Conservation (phyloP, 2,888 invertebrate species). For the Chrysolina haemoptera region DNA sequence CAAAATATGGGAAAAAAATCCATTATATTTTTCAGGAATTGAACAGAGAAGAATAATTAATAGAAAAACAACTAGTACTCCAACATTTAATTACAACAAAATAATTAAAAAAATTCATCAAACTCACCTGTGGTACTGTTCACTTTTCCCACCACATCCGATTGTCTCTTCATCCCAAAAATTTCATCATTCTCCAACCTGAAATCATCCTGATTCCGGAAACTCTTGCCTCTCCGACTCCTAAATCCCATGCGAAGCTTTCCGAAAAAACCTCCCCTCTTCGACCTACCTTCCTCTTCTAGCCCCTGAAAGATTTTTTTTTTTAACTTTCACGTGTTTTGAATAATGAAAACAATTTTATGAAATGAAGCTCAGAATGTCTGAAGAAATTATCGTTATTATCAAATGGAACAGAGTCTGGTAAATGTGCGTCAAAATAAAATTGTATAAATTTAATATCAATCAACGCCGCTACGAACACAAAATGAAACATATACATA, state of each 20-base stretch:
- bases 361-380: too few species aligned
- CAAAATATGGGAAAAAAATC: conserved; percentile 57
- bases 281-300: conserved; percentile 70
- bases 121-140: conserved; percentile 53
- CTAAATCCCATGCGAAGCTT: conserved; percentile 81
- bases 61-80: neutral
- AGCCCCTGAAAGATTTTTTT: neutral
- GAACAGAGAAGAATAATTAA: too few species aligned
- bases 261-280: conserved; percentile 81
- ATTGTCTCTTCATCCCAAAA: conserved; percentile 35
- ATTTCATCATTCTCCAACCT: conserved; percentile 54
- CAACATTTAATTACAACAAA: neutral
- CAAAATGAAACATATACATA: too few species aligned
- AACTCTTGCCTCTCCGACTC: conserved; percentile 74
- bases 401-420: too few species aligned
- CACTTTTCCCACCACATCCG: conserved; percentile 53
- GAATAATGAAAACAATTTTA: neutral
- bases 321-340: too few species aligned
- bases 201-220: conserved; percentile 65
- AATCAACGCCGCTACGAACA: too few species aligned
- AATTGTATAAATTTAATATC: too few species aligned
- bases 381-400: too few species aligned
- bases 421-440: too few species aligned
- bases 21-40: neutral
- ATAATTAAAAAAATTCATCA: neutral